Percentiles rank a stretch among this genome's conserved stretches.
Evolutionary conservation across 2,797 vertebrate genomes (phyloP).

Genomic region (Amniataba percoides): DNA sequence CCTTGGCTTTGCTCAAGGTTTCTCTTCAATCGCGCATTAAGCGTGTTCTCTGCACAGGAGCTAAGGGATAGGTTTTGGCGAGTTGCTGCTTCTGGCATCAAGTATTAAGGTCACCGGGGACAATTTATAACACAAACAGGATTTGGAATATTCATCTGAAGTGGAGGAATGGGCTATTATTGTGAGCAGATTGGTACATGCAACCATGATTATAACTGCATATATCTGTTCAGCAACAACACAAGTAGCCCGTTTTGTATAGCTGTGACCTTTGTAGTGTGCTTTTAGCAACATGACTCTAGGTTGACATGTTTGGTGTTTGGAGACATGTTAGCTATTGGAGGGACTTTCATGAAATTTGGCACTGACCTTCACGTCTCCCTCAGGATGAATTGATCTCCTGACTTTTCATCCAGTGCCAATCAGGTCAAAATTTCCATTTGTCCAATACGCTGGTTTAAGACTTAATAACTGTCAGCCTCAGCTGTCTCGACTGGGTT

Average conservation of each 20-base stretch:
- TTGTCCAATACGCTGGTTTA: background rate
- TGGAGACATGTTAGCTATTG: background rate
- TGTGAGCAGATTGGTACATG: conserved; percentile 29
- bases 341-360: background rate
- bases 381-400: background rate
- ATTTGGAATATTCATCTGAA: conserved; percentile 52
- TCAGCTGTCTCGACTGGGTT: no score
- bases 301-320: background rate
- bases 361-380: background rate
- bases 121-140: conserved; percentile 50
- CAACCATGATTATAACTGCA: conserved; percentile 13
- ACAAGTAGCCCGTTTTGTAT: conserved; percentile 2
- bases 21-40: conserved; percentile 45
- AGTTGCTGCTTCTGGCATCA: conserved; percentile 28
- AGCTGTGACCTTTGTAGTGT: conserved; percentile 16
- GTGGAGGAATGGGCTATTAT: conserved; percentile 31
- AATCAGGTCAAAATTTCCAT: background rate
- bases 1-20: conserved; percentile 54
- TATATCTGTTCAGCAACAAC: conserved; percentile 29
- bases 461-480: background rate
- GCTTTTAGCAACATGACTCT: background rate
- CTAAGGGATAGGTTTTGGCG: conserved; percentile 28
- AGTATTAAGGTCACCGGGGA: conserved; percentile 44
- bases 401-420: background rate
- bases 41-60: conserved; percentile 24